Conservation (phyloP, 2,113 vertebrate species). For the Barbus barbus region DNA sequence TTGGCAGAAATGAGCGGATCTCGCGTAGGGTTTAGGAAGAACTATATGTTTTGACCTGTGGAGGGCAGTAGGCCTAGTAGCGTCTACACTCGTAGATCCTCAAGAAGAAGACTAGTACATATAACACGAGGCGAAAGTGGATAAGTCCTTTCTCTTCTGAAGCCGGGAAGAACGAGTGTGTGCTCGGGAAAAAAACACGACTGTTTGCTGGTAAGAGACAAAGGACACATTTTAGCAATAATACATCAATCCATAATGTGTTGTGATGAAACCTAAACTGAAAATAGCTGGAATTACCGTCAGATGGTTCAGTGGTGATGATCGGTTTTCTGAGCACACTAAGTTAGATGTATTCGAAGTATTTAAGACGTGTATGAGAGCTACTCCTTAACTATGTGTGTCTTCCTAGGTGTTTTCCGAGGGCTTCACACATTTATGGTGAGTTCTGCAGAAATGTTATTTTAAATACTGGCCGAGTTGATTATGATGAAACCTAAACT, state of each 20-base stretch:
- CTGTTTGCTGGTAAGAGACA: neutral
- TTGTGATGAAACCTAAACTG: conserved; percentile 54
- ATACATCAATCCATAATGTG: neutral
- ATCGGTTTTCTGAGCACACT: conserved; percentile 75
- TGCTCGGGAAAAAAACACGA: neutral
- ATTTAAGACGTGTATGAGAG: neutral
- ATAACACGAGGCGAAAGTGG: neutral
- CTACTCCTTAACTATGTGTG: neutral
- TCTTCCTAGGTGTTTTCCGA: neutral
- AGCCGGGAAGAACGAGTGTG: rapidly evolving
- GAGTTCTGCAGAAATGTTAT: neutral
- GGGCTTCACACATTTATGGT: neutral
- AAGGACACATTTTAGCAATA: no score
- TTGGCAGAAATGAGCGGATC: neutral
- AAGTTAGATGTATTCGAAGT: no score
- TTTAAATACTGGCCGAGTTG: neutral
- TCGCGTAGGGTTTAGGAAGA: neutral
- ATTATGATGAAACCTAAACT: conserved; percentile 59
- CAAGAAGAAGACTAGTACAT: neutral
- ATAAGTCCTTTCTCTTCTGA: neutral
- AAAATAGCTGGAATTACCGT: conserved; percentile 84
- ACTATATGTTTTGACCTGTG: neutral
- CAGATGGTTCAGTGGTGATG: conserved; percentile 83
- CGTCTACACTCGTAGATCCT: no score
- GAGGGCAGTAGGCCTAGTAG: no score